Evolutionary conservation across 2,113 vertebrate genomes (phyloP).

Genomic region (Calyptomena viridis): DNA sequence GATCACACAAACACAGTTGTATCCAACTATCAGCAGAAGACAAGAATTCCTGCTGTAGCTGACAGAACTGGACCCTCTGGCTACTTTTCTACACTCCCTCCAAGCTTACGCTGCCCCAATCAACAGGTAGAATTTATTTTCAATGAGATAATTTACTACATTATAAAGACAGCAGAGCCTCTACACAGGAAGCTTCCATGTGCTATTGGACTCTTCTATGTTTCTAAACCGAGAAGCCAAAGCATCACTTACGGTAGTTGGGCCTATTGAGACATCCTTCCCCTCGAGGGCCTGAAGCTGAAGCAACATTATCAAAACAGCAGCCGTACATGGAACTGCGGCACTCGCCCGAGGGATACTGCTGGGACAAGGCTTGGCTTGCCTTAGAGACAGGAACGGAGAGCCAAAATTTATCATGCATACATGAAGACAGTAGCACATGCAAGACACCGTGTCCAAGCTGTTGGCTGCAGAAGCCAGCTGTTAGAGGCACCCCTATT

Average conservation of each 20-base stretch:
- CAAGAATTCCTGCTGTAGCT: background rate
- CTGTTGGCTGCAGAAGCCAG: background rate
- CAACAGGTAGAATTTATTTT: background rate
- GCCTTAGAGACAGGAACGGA: conserved; percentile 35
- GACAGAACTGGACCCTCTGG: background rate
- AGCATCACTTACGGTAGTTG: conserved; percentile 76
- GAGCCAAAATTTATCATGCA: conserved; percentile 15
- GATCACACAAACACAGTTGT: background rate
- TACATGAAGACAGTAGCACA: background rate
- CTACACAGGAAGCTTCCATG: background rate
- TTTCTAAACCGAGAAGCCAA: background rate
- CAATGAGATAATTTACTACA: background rate
- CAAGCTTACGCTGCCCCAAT: background rate
- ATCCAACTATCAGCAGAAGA: background rate
- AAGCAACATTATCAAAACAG: conserved; percentile 84
- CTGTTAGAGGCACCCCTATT: background rate
- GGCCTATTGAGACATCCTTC: conserved; percentile 84
- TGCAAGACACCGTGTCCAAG: background rate
- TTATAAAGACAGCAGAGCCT: background rate
- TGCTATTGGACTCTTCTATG: accelerated
- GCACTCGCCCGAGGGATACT: conserved; percentile 75
- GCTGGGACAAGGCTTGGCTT: conserved; percentile 59
- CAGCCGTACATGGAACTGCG: conserved; percentile 84
- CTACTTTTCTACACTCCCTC: background rate
- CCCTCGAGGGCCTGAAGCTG: conserved; percentile 84